A percentile compares a stretch with the other conserved stretches of the same genome.
phyloP scores from a whole-genome alignment of 2,888 invertebrate genomes.

The Clusia tigrina region DNA sequence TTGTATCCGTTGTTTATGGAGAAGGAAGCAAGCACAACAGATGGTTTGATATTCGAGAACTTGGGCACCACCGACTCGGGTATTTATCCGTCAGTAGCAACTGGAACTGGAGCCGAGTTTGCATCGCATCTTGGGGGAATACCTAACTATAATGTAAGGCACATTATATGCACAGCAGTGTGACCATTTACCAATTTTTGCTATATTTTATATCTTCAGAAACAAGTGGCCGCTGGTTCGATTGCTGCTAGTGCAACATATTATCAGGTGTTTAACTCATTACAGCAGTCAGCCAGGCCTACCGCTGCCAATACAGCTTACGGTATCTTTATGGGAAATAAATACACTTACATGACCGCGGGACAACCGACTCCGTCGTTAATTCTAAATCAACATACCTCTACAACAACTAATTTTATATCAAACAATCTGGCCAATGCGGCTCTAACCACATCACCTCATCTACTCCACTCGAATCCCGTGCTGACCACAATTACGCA shows the following conservation, averaged over 20 bases:
- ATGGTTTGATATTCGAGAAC: neutral
- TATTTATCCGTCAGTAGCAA: slow-evolving; percentile 20
- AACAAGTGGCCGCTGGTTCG: slow-evolving; percentile 5
- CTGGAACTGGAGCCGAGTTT: slow-evolving; percentile 12
- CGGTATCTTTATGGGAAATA: slow-evolving; percentile 41
- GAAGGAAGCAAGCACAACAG: slow-evolving; percentile 16
- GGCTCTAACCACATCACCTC: slow-evolving; percentile 36
- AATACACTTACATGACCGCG: slow-evolving; percentile 39
- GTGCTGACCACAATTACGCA: slow-evolving; percentile 41
- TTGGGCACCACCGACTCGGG: neutral
- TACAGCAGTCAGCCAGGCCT: slow-evolving; percentile 28
- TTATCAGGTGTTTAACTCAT: slow-evolving; percentile 37
- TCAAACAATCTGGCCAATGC: slow-evolving; percentile 40
- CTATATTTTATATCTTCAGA: slow-evolving; percentile 11
- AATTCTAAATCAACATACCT: slow-evolving; percentile 40
- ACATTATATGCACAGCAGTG: no score
- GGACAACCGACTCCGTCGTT: slow-evolving; percentile 26
- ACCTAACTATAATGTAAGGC: neutral
- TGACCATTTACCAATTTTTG: neutral
- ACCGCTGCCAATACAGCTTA: slow-evolving; percentile 17
- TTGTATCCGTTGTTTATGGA: slow-evolving; percentile 31
- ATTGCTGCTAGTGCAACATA: slow-evolving; percentile 28
- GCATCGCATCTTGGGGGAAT: slow-evolving; percentile 33
- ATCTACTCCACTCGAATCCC: slow-evolving; percentile 45
- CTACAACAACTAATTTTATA: slow-evolving; percentile 40